Percentiles rank a stretch among this genome's conserved stretches.
Evolutionary conservation across 2,888 invertebrate genomes (phyloP).

Genomic region (Drosophila quinaria): DNA sequence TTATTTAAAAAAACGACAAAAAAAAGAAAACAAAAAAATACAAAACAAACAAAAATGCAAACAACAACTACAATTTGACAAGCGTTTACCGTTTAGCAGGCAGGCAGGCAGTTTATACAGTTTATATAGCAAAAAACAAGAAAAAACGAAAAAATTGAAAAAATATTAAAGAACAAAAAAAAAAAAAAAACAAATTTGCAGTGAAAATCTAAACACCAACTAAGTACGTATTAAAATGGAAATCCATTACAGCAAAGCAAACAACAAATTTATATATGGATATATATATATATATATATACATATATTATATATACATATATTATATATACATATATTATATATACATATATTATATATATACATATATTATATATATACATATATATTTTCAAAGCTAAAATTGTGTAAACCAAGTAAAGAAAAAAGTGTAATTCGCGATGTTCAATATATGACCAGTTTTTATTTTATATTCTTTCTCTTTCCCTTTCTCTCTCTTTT

Average conservation of each 20-base stretch:
- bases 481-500: constrained; percentile 11
- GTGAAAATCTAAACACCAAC: constrained; percentile 65
- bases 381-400: constrained; percentile 16
- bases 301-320: constrained; percentile 18
- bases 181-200: constrained; percentile 26
- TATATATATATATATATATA: constrained; percentile 20
- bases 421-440: constrained; percentile 46
- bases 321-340: constrained; percentile 23
- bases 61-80: constrained; percentile 66
- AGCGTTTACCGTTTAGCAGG: constrained; percentile 73
- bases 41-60: constrained; percentile 44
- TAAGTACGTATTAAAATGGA: constrained; percentile 61
- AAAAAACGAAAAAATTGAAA: constrained; percentile 36
- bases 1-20: constrained; percentile 46
- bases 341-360: constrained; percentile 22
- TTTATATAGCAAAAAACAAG: constrained; percentile 70
- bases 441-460: constrained; percentile 31
- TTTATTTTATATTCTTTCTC: constrained; percentile 1
- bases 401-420: constrained; percentile 33
- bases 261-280: constrained; percentile 43
- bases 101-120: constrained; percentile 75
- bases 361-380: constrained; percentile 19
- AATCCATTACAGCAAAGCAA: constrained; percentile 39
- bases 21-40: constrained; percentile 45
- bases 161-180: constrained; percentile 11